Base-by-base conservation (phyloP, 1,140 invertebrate genomes). In the Tetramorium parvispinum region DNA sequence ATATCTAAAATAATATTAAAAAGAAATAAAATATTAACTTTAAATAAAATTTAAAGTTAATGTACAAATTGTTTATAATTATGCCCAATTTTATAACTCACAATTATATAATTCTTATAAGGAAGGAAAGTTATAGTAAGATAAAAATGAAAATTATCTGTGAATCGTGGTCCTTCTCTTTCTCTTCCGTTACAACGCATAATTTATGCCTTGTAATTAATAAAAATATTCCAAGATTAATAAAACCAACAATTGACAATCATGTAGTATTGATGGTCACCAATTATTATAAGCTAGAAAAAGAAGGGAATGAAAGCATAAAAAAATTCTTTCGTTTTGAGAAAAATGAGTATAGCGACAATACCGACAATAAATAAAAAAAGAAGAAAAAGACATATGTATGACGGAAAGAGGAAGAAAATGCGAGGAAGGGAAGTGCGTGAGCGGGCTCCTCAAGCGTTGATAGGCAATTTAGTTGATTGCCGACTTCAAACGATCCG, bases 391-490 rank as follows among this genome's bases (percentile, higher is more conserved):
- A 40, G 40, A n/a, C 27, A 53, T 37, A 68, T 43, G 46, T 27
- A 66, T 59, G 77, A 90, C 61, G 75, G 85, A 79, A 73, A 37
- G 75, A 79, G 75, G 65, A 85, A 89, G 85, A 89, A 87, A 83
- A 88, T 24, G 68, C 61, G 49, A 82, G 65, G 71, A 87, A 88
- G 82, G 79, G 85, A 89, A 88, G 86, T 65, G 85, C 59, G 81
- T 79, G 75, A 88, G 66, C 88, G 76, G 76, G 77, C 81, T 88
- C 78, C 89, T 93, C 91, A 87, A 91, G 91, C 90, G 93, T 95
- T 94, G 94, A 95, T 95, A 95, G 94, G 94, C 93, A 95, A 95
- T 95, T 93, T 93, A 93, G 91, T 92, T 95, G 95, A 95, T 95
- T 95, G 94, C 94, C 91, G 92, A 93, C 93, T 94, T 95, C 93